Conservation (phyloP, 1,140 invertebrate species). For the Drosophila ercepeae region DNA sequence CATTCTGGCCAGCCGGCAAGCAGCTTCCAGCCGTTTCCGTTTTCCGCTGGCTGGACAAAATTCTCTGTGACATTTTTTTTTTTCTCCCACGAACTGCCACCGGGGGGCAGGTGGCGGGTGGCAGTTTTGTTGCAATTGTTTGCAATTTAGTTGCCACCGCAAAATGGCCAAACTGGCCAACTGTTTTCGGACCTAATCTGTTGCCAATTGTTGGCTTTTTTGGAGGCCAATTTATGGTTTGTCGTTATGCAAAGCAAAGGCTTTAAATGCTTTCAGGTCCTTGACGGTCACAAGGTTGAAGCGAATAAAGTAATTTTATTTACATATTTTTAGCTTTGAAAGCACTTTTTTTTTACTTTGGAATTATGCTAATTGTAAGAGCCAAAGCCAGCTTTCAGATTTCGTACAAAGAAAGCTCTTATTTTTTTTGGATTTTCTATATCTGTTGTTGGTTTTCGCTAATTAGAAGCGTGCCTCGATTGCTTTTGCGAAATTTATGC, state of each 20-base stretch:
- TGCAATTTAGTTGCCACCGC: conserved; percentile 66
- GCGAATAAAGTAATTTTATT: conserved; percentile 13
- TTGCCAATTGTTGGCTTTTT: conserved; percentile 64
- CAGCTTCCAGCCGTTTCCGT: conserved; percentile 65
- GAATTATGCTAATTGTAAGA: conserved; percentile 68
- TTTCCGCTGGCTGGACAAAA: conserved; percentile 43
- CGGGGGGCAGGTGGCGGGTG: conserved; percentile 8
- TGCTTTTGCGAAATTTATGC: conserved; percentile 59
- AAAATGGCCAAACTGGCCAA: conserved; percentile 74
- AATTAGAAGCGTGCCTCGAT: conserved; percentile 66
- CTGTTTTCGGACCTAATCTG: conserved; percentile 69
- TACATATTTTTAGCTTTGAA: conserved; percentile 29
- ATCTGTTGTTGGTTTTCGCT: conserved; percentile 62
- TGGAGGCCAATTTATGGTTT: conserved; percentile 20
- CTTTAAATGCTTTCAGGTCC: conserved; percentile 34
- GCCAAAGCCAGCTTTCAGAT: conserved; percentile 15
- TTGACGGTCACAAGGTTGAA: conserved; percentile 2
- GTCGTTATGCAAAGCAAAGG: conserved; percentile 37
- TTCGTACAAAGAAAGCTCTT: conserved; percentile 33
- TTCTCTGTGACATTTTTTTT: conserved; percentile 37
- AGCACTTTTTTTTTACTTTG: conserved; percentile 29
- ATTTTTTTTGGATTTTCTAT: conserved; percentile 18
- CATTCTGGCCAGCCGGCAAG: conserved; percentile 44
- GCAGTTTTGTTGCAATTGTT: conserved; percentile 62
- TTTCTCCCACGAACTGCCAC: no score